Evolutionary conservation across 2,888 invertebrate species (phyloP).

Genomic region (Calameuta idolon): DNA sequence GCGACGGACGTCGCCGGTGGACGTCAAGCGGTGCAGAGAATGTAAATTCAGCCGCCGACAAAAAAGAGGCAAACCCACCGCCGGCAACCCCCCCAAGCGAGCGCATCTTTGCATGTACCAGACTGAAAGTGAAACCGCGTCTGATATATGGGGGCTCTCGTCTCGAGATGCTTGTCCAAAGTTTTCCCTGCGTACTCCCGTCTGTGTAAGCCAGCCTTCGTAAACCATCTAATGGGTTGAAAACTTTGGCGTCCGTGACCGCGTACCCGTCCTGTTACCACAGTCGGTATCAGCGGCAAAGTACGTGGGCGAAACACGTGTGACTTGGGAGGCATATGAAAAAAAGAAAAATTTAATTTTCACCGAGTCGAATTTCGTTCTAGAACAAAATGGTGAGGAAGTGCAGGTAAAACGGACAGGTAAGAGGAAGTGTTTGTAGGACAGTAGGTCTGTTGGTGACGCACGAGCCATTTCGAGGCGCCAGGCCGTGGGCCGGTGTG

Average conservation of each 20-base stretch:
- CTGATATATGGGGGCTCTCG: conserved; percentile 2
- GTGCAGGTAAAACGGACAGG: background rate
- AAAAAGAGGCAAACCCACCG: conserved; percentile 17
- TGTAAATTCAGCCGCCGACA: conserved; percentile 23
- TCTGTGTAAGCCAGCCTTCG: background rate
- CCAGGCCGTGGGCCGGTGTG: conserved; percentile 28
- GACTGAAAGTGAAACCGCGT: conserved; percentile 10
- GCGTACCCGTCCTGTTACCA: background rate
- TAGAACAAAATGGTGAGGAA: background rate
- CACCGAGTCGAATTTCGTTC: background rate
- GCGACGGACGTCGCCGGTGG: conserved; percentile 14
- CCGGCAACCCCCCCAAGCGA: conserved; percentile 8
- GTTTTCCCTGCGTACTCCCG: background rate
- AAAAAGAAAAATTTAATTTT: background rate
- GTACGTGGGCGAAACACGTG: background rate
- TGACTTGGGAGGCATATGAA: background rate
- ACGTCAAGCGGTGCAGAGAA: conserved; percentile 24
- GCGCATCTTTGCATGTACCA: conserved; percentile 10
- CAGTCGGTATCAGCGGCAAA: background rate
- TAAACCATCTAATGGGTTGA: background rate
- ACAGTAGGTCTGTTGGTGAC: conserved; percentile 30
- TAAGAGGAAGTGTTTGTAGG: background rate
- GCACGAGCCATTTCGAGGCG: conserved; percentile 48
- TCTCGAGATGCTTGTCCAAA: background rate
- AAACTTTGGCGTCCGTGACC: background rate